These are phyloP conservation scores for Poeciliopsis presidionis DNA, from an alignment of 2,797 vertebrate genomes.

Conservation along the genomic window DNA sequence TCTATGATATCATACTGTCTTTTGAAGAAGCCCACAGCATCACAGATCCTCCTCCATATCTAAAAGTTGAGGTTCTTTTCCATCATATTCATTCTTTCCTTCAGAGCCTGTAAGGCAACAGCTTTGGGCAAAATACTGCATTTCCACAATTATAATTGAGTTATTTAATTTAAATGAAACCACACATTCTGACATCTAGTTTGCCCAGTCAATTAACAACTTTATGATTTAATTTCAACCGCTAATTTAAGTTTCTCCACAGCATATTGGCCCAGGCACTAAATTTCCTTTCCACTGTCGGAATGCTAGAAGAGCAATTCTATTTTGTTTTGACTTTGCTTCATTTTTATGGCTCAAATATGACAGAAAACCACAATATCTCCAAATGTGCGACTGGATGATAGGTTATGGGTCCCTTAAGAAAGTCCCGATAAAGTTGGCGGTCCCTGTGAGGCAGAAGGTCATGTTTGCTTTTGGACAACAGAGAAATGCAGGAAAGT, in stretches of 20 bases:
- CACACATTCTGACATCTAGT: neutral
- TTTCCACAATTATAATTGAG: slow-evolving; percentile 19
- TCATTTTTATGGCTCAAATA: neutral
- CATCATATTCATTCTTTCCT: neutral
- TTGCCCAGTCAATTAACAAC: slow-evolving; percentile 19
- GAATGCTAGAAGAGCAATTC: neutral
- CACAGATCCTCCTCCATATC: neutral
- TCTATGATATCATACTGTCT: too few species aligned
- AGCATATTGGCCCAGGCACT: neutral
- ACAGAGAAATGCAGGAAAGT: slow-evolving; percentile 16
- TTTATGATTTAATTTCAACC: slow-evolving; percentile 5
- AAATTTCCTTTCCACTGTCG: neutral
- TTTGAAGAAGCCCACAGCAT: neutral
- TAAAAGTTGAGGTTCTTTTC: neutral
- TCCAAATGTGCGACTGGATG: neutral
- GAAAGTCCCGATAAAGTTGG: slow-evolving; percentile 10
- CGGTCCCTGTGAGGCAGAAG: slow-evolving; percentile 9
- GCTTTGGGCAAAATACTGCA: slow-evolving; percentile 14
- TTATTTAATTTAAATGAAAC: slow-evolving; percentile 14
- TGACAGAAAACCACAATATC: neutral
- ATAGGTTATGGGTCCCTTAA: neutral
- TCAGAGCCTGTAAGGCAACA: slow-evolving; percentile 5
- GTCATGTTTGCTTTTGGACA: neutral
- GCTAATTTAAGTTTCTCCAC: slow-evolving; percentile 4
- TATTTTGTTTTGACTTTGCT: neutral